Evolutionary conservation across 2,797 vertebrate species (phyloP).

Genomic region (Neosilurus mollespiculum): DNA sequence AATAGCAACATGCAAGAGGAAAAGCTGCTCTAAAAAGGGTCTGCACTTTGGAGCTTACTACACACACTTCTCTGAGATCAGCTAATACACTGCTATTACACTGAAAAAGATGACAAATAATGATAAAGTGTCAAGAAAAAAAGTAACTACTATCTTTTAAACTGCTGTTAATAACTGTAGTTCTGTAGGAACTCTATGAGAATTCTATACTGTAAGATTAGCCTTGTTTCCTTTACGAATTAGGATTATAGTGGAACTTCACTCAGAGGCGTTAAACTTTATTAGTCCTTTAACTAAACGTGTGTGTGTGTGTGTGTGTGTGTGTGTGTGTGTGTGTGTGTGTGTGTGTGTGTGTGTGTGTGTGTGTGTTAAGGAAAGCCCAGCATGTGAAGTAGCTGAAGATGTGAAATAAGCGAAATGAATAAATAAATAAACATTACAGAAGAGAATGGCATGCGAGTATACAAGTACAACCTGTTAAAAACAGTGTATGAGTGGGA

Average conservation of each 20-base stretch:
- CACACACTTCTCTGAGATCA: conserved; percentile 11
- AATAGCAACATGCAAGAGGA: conserved; percentile 76
- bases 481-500: conserved; percentile 28
- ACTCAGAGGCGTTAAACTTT: background rate
- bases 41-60: conserved; percentile 32
- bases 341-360: conserved; percentile 9
- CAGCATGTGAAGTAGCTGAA: background rate
- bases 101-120: background rate
- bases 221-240: background rate
- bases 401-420: background rate
- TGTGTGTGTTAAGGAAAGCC: background rate
- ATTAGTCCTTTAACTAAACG: background rate
- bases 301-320: conserved; percentile 1
- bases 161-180: background rate
- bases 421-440: background rate
- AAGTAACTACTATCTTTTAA: background rate
- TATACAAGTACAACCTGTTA: conserved; percentile 18
- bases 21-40: conserved; percentile 37
- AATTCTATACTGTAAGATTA: background rate
- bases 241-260: background rate
- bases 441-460: background rate
- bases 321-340: conserved; percentile 16
- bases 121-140: background rate
- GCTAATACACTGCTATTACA: background rate
- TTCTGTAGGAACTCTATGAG: background rate